A percentile compares a stretch with the other conserved stretches of the same genome.
phyloP scores from a whole-genome alignment of 1,140 invertebrate genomes.

The Drosophila pallidifrons region DNA sequence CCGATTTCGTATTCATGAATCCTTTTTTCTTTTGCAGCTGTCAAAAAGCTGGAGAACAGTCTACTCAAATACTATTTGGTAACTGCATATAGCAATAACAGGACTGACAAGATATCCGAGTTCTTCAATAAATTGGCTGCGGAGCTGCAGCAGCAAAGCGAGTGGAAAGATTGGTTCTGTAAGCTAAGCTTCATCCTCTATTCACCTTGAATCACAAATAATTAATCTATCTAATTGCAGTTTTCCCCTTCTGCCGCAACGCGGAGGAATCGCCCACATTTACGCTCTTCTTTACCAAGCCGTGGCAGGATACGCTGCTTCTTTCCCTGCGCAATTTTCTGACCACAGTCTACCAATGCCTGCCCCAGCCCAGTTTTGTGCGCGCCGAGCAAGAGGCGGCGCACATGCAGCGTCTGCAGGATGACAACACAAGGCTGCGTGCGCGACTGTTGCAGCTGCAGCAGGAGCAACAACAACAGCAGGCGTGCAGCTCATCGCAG shows the following conservation, averaged over 20 bases:
- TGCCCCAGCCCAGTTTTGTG: constrained; percentile 93
- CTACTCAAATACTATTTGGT: constrained; percentile 96
- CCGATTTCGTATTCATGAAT: too few relatives aligned
- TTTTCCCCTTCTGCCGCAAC: constrained; percentile 95
- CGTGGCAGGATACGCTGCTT: constrained; percentile 97
- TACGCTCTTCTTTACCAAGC: constrained; percentile 94
- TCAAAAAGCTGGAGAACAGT: constrained; percentile 95
- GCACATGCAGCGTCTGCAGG: constrained; percentile 91
- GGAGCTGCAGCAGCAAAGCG: constrained; percentile 94
- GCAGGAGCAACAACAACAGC: constrained; percentile 68
- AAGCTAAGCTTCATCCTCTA: constrained; percentile 79
- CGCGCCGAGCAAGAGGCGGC: constrained; percentile 94
- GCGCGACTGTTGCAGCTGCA: constrained; percentile 85
- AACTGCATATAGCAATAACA: constrained; percentile 92
- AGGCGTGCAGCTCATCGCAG: constrained; percentile 49
- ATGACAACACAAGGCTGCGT: constrained; percentile 92
- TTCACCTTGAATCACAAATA: not conserved
- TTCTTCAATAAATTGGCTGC: constrained; percentile 95
- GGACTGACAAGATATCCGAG: constrained; percentile 93
- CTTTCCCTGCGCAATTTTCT: constrained; percentile 98
- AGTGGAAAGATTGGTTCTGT: constrained; percentile 99
- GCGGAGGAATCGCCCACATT: constrained; percentile 96
- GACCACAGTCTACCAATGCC: constrained; percentile 94
- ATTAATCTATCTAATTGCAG: constrained; percentile 86
- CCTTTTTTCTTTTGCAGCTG: constrained; percentile 85